Base-by-base conservation (phyloP, 2,888 invertebrate genomes). In the Plemyria rubiginata region DNA sequence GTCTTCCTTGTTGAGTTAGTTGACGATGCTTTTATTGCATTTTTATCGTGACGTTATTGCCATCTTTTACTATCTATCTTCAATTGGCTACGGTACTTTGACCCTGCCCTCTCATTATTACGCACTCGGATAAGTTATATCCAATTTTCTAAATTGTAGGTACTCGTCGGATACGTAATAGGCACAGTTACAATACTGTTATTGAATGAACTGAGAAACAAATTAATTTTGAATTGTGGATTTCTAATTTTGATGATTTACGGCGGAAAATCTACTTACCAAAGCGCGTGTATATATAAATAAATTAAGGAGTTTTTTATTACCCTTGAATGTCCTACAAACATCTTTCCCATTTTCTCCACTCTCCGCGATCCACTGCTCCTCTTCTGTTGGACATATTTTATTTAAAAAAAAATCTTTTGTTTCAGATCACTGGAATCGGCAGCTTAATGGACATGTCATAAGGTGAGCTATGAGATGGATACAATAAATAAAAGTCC, bases 21-120 rank as follows among this genome's bases (percentile, higher is more conserved):
- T 72, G 72, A 80, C 76, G 80, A 81, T 80, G 79, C 75, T 82
- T 86, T 86, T 84, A 84, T 83, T 76, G 74, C 69, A 68, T 74
- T 84, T 84, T 84, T 84, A 86, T 85, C 77, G 72, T 58, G 70
- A 68, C 64, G 74, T 72, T 65, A 69, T 60, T 62, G 64, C 59
- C 62, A 68, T 71, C 66, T 67, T 62, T 68, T 70, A 66, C 61
- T 66, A 66, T 68, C 66, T 56, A 67, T 66, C 59, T 62, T 22
- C 66, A 65, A 65, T 70, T 68, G 62, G 67, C 55, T 46, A 45
- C 49, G 40, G 60, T 60, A 62, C 66, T 65, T 66, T 66, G 67
- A 65, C 56, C 63, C 60, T 57, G 59, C 36, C 22, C 40, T 57
- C 46, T 48, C 55, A 55, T 56, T 32, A 45, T 45, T 53, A 40